Base-by-base conservation (phyloP, 2,888 invertebrate genomes). In the Campopleginae sp. region DNA sequence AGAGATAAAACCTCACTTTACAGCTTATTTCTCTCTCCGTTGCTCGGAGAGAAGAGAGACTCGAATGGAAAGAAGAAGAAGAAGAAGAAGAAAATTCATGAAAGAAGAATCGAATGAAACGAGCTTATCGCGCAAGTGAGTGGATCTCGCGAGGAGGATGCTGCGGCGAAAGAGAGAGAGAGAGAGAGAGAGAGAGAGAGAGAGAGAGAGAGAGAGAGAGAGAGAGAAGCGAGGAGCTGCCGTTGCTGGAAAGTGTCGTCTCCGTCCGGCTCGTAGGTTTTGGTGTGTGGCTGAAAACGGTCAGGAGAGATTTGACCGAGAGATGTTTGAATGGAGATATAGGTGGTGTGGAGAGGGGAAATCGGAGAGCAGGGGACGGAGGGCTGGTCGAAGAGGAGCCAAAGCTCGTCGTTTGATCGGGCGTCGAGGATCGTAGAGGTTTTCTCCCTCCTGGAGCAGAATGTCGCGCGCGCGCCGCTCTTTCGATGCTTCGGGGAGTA, bases 301-400 rank as follows among this genome's bases (percentile, higher is more conserved):
- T 86, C 78, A 46, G 68, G 81, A 61, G 79, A 54, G 72, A 80
- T 77, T 51, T 31, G 77, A 68, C 51, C 75, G 38, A 81, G 85
- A 92, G 92, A 93, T 93, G 90, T 90, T 88, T 90, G 89, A 93
- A 93, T 91, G 91, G 90, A 93, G 93, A 93, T 93, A 91, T 93
- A 91, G 88, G 84, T 84, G 82, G 82, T 87, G 87, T 86, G 87
- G 86, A 79, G 74, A 74, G 86, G 82, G 79, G 79, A 85, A 86
- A 80, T 76, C 79, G 81, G 78, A 70, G 72, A 61, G 71, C 42
- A 66, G 44, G 75, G 75, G n/a, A 65, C 71, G 75, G 71, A 27
- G 65, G 65, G 42, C 81, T 74, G 80, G 61, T 51, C 38, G 23
- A 1, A 23, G 14, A 58, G 14, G 27, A 48, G 48, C 48, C 54